A percentile compares a stretch with the other conserved stretches of the same genome.
phyloP scores from a whole-genome alignment of 2,113 vertebrate genomes.

The Uropsilus gracilis region DNA sequence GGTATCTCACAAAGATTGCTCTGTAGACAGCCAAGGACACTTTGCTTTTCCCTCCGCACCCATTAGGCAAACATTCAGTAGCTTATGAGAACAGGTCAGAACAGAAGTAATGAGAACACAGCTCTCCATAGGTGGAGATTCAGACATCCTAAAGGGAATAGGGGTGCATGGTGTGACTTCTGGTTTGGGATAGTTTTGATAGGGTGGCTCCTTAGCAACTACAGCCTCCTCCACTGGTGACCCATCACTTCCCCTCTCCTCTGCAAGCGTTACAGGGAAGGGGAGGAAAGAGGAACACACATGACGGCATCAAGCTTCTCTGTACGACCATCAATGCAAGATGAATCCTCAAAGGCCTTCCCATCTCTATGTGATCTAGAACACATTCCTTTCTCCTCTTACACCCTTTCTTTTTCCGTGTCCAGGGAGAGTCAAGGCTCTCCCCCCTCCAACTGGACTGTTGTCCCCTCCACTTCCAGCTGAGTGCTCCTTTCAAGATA shows the following conservation, averaged over 20 bases:
- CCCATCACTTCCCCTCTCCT: background rate
- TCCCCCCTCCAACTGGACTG: no score
- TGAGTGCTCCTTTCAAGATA: background rate
- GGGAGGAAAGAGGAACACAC: background rate
- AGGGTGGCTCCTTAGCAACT: background rate
- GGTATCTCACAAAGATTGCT: no score
- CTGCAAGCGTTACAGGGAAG: background rate
- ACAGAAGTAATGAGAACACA: no score
- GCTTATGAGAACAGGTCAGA: no score
- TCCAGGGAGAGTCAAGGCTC: no score
- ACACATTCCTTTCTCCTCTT: background rate
- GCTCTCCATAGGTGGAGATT: no score
- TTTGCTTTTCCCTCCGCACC: no score
- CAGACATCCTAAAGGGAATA: background rate
- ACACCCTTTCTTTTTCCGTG: background rate
- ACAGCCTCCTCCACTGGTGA: background rate
- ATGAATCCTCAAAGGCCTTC: background rate
- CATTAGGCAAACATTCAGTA: no score
- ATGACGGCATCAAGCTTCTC: background rate
- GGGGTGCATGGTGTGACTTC: rapidly evolving
- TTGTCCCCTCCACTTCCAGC: background rate
- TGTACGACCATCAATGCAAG: background rate
- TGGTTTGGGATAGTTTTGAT: background rate
- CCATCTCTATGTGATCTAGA: background rate
- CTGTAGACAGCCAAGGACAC: no score